These are phyloP conservation scores for Morpho achilles DNA, from an alignment of 2,888 invertebrate genomes.

Conservation along the genomic window DNA sequence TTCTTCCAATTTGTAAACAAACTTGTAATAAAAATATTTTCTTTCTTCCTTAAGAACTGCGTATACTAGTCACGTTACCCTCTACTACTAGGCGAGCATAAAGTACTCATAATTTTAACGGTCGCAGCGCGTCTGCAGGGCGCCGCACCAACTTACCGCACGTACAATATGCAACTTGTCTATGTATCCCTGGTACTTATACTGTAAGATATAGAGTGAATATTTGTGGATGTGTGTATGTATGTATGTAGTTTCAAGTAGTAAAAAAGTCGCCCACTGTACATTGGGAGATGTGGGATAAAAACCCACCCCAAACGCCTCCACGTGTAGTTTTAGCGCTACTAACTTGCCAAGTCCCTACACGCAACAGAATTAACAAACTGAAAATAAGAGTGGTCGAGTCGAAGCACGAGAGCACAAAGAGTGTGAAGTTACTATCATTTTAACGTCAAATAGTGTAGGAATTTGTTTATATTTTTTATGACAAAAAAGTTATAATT, in stretches of 20 bases:
- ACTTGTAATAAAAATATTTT: too few species aligned
- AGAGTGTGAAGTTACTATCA: too few species aligned
- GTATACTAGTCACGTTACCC: too few species aligned
- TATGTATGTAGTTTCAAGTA: not conserved
- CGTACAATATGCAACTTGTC: constrained; percentile 24
- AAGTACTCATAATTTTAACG: constrained; percentile 73
- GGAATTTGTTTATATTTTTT: too few species aligned
- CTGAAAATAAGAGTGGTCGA: constrained; percentile 37
- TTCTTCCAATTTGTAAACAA: too few species aligned
- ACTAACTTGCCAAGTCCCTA: constrained; percentile 61
- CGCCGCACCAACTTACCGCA: constrained; percentile 73
- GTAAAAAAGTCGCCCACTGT: constrained; percentile 28
- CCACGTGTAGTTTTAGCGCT: constrained; percentile 62
- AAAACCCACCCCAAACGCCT: constrained; percentile 48
- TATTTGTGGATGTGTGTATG: not conserved
- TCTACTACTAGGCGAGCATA: constrained; percentile 65
- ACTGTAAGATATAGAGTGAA: constrained; percentile 1
- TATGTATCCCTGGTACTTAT: constrained; percentile 7
- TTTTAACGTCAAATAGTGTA: too few species aligned
- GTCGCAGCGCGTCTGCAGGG: constrained; percentile 71
- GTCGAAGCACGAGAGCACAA: too few species aligned
- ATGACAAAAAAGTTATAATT: too few species aligned
- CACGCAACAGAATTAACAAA: constrained; percentile 62
- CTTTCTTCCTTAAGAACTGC: too few species aligned
- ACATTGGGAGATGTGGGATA: constrained; percentile 34